Conservation (phyloP, 2,888 invertebrate genomes). For the Microplitis manilae region DNA sequence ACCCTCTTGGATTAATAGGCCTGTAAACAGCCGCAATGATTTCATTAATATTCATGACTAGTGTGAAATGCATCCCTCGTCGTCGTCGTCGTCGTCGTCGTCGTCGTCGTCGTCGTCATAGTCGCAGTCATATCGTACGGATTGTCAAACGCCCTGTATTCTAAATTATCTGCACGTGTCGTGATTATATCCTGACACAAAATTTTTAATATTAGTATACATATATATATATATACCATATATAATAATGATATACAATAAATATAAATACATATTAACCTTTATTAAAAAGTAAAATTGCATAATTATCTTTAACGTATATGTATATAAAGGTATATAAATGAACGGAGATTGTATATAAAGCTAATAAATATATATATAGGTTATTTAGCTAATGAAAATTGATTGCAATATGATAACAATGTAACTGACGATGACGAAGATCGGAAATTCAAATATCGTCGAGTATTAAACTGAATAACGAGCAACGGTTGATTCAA, state of each 20-base stretch:
- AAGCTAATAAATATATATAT: too few relatives aligned
- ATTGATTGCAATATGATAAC: conserved; percentile 14
- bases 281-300: neutral
- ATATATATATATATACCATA: neutral
- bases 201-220: conserved; percentile 9
- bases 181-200: conserved; percentile 5
- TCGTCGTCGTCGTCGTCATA: neutral
- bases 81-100: neutral
- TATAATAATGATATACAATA: conserved; percentile 30
- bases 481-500: conserved; percentile 70
- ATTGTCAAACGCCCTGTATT: neutral
- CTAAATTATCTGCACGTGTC: conserved; percentile 23
- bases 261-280: neutral
- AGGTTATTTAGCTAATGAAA: neutral
- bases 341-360: neutral
- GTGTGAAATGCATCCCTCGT: conserved; percentile 15
- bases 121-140: neutral
- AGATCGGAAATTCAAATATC: conserved; percentile 71
- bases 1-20: conserved; percentile 59
- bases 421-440: conserved; percentile 46
- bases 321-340: neutral
- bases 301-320: neutral
- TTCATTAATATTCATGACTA: conserved; percentile 69
- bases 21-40: conserved; percentile 68
- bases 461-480: conserved; percentile 69